These are phyloP conservation scores for Julus scandinavius DNA, from an alignment of 2,888 invertebrate genomes.

Conservation along the genomic window DNA sequence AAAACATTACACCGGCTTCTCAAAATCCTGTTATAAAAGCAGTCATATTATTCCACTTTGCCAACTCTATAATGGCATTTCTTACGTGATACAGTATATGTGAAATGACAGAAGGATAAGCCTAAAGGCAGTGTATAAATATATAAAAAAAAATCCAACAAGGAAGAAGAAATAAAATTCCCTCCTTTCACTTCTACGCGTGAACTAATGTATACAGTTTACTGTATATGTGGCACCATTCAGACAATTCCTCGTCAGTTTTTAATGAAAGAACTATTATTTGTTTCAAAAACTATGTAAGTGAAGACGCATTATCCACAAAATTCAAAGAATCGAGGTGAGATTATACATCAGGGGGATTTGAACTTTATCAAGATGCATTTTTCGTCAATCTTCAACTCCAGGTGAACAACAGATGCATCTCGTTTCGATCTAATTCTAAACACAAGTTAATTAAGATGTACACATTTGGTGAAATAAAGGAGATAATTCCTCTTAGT, in stretches of 20 bases:
- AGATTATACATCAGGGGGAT: too few relatives aligned
- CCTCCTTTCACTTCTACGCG: background rate
- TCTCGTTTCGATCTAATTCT: too few relatives aligned
- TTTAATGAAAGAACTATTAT: background rate
- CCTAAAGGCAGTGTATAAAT: background rate
- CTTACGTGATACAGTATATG: background rate
- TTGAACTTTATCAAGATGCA: too few relatives aligned
- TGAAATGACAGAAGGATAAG: constrained; percentile 10
- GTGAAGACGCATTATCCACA: too few relatives aligned
- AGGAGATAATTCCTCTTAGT: too few relatives aligned
- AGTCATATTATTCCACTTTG: background rate
- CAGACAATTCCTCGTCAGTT: too few relatives aligned
- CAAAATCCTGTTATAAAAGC: constrained; percentile 35
- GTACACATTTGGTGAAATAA: too few relatives aligned
- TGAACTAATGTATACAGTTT: background rate
- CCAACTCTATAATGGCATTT: background rate
- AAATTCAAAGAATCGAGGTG: too few relatives aligned
- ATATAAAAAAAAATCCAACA: background rate
- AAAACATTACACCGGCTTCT: constrained; percentile 31
- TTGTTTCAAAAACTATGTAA: too few relatives aligned
- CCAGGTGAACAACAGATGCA: too few relatives aligned
- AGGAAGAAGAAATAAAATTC: background rate
- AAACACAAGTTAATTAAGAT: too few relatives aligned
- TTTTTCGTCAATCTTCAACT: too few relatives aligned
- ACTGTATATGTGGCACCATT: background rate